Conservation (phyloP, 2,797 vertebrate species). For the Hippoglossus hippoglossus region DNA sequence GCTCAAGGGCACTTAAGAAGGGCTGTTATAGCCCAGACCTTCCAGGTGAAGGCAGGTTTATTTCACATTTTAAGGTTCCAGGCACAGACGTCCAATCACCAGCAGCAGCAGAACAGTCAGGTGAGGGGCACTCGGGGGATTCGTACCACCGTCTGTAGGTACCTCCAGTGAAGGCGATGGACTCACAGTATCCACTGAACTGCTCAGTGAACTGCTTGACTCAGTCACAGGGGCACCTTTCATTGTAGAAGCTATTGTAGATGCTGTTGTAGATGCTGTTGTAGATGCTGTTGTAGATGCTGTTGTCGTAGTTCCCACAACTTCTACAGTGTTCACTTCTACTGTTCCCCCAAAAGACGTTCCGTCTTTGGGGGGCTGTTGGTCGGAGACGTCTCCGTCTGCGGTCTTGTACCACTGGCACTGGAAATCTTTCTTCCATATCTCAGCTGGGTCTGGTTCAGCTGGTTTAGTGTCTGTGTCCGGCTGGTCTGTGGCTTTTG, state of each 20-base stretch:
- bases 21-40: constrained; percentile 24
- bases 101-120: constrained; percentile 60
- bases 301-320: constrained; percentile 18
- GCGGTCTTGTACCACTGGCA: constrained; percentile 85
- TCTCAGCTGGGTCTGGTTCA: constrained; percentile 72
- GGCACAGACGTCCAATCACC: constrained; percentile 40
- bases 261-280: constrained; percentile 4
- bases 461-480: constrained; percentile 34
- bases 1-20: constrained; percentile 71
- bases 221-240: constrained; percentile 65
- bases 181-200: constrained; percentile 20
- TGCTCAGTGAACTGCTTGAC: constrained; percentile 33
- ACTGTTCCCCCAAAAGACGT: constrained; percentile 39
- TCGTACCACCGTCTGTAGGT: constrained; percentile 33
- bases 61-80: constrained; percentile 57
- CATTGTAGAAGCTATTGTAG: constrained; percentile 36
- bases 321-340: constrained; percentile 8
- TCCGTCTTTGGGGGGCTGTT: constrained; percentile 77
- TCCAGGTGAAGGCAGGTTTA: constrained; percentile 28
- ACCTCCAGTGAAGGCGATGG: constrained; percentile 36
- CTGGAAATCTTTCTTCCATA: constrained; percentile 84
- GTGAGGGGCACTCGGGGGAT: constrained; percentile 18
- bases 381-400: constrained; percentile 78
- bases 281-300: constrained; percentile 35
- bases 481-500: constrained; percentile 72